Evolutionary conservation across 35 echinoderm and acorn worm genomes (phyloP).

Genomic region (Strongylocentrotus purpuratus): DNA sequence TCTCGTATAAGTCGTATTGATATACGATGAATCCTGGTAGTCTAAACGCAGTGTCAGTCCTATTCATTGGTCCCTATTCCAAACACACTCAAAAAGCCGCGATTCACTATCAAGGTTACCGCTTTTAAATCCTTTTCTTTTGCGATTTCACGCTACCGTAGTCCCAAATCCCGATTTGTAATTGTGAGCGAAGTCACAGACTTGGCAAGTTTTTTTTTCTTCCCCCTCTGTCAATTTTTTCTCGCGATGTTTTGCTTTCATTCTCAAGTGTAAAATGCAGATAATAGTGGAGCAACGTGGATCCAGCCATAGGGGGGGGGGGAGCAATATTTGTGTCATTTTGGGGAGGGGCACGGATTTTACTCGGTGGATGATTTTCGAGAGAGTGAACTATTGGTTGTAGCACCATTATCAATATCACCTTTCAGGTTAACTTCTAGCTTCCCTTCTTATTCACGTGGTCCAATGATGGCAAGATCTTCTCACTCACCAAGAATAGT

Average conservation of each 20-base stretch:
- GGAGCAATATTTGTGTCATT: background rate
- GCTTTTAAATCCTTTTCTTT: conserved; percentile 45
- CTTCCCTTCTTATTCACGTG: no score
- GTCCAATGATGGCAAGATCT: no score
- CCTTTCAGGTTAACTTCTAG: no score
- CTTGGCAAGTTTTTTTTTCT: background rate
- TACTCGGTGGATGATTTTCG: background rate
- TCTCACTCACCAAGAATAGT: no score
- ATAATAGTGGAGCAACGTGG: no score
- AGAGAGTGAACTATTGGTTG: background rate
- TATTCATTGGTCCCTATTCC: background rate
- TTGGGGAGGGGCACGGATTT: background rate
- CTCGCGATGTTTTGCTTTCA: background rate
- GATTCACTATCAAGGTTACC: conserved; percentile 43
- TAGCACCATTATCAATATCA: background rate
- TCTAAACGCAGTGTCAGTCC: background rate
- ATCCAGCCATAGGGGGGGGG: background rate
- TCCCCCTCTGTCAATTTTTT: background rate
- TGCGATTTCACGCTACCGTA: conserved; percentile 41
- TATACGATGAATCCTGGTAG: background rate
- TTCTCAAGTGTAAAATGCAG: background rate
- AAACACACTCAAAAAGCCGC: conserved; percentile 28
- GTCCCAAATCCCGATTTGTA: conserved; percentile 45
- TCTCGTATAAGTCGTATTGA: no score
- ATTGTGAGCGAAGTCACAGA: conserved; percentile 49